Evolutionary conservation across 2,113 vertebrate species (phyloP).

Genomic region (Glareola pratincola): DNA sequence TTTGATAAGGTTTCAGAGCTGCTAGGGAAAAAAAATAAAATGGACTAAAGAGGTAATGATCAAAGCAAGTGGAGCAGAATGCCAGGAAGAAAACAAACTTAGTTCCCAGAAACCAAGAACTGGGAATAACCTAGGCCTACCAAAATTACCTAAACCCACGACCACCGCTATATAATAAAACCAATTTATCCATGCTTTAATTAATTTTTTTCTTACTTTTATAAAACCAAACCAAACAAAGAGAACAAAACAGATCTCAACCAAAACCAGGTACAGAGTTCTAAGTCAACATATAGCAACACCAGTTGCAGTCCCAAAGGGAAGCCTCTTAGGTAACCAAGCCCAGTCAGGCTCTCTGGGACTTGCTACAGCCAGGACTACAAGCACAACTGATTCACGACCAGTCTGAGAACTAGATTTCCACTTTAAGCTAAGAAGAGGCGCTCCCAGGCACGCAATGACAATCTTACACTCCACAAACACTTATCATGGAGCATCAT

Average conservation of each 20-base stretch:
- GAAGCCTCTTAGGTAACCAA: neutral
- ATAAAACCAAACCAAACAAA: neutral
- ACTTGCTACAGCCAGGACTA: neutral
- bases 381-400: neutral
- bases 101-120: neutral
- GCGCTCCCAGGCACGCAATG: neutral
- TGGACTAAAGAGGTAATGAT: neutral
- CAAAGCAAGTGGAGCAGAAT: neutral
- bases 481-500: accelerated
- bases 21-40: neutral
- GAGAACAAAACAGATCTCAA: neutral
- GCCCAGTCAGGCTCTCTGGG: neutral
- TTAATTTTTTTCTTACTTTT: neutral
- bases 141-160: neutral
- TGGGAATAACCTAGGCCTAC: neutral
- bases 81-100: neutral
- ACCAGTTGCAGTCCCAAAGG: neutral
- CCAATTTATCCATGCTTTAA: neutral
- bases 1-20: neutral
- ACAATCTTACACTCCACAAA: neutral
- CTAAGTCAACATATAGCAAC: neutral
- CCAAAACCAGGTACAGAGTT: neutral
- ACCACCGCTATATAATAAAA: neutral
- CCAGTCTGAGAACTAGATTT: neutral
- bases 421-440: neutral